Evolutionary conservation across 2,888 invertebrate species (phyloP).

Genomic region (Meghimatium bilineatum): DNA sequence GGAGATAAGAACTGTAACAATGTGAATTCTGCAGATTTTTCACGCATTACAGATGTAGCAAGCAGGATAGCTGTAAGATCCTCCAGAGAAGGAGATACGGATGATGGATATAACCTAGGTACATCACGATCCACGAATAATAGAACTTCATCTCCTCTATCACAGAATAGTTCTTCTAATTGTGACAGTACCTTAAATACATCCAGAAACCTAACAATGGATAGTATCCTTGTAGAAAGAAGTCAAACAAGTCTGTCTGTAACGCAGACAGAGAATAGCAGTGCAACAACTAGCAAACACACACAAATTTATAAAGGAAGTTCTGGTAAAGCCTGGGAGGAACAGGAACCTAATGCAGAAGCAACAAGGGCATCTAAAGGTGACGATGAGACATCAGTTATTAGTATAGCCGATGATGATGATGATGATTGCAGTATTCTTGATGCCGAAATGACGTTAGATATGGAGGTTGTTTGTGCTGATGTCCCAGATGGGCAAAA

Average conservation of each 20-base stretch:
- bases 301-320: background rate
- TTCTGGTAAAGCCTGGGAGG: background rate
- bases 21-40: background rate
- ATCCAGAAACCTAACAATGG: background rate
- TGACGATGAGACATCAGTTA: slow-evolving; percentile 21
- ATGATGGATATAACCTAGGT: background rate
- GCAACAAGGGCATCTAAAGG: background rate
- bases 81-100: no score
- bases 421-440: slow-evolving; percentile 19
- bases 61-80: background rate
- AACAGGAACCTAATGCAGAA: background rate
- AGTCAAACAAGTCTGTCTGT: background rate
- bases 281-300: background rate
- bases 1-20: background rate
- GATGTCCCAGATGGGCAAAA: slow-evolving; percentile 14
- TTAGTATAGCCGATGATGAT: slow-evolving; percentile 37
- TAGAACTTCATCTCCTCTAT: background rate
- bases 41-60: background rate
- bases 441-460: slow-evolving; percentile 32
- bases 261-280: background rate
- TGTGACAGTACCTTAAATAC: background rate
- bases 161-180: background rate
- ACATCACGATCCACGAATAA: background rate
- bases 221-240: background rate
- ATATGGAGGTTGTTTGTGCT: slow-evolving; percentile 38